These are phyloP conservation scores for Conger conger DNA, from an alignment of 2,113 vertebrate genomes.

Conservation along the genomic window DNA sequence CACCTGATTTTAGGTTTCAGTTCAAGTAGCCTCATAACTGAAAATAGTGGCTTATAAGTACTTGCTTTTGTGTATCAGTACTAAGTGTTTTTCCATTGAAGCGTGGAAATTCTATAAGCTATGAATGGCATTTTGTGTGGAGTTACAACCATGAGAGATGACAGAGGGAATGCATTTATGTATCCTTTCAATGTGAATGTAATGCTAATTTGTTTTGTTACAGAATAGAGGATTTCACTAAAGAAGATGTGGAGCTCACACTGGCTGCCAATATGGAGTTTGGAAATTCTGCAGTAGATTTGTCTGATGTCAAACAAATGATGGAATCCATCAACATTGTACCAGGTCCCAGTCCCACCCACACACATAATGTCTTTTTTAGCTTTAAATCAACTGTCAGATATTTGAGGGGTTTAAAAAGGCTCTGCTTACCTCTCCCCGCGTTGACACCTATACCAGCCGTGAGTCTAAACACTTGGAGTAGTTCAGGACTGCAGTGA, in stretches of 20 bases:
- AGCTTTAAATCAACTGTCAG: no score
- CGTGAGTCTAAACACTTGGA: no score
- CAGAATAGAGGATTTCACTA: constrained; percentile 82
- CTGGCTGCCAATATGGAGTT: constrained; percentile 76
- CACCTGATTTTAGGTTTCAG: background rate
- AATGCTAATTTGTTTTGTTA: background rate
- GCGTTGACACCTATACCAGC: no score
- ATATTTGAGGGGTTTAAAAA: no score
- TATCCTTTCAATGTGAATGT: background rate
- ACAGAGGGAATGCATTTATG: background rate
- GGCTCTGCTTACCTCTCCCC: no score
- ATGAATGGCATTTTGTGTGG: background rate
- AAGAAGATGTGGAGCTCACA: constrained; percentile 72
- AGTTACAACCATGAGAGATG: background rate
- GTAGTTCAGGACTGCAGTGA: no score
- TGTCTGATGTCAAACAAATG: constrained; percentile 84
- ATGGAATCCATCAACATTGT: constrained; percentile 86
- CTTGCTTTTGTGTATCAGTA: background rate
- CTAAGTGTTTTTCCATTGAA: background rate
- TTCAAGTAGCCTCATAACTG: background rate
- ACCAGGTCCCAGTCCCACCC: constrained; percentile 73
- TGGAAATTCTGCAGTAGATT: constrained; percentile 72
- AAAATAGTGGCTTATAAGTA: background rate
- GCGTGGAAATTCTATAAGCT: background rate
- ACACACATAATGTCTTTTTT: background rate